phyloP scores from a whole-genome alignment of 2,797 vertebrate genomes.

The Melanotaenia trifasciata region DNA sequence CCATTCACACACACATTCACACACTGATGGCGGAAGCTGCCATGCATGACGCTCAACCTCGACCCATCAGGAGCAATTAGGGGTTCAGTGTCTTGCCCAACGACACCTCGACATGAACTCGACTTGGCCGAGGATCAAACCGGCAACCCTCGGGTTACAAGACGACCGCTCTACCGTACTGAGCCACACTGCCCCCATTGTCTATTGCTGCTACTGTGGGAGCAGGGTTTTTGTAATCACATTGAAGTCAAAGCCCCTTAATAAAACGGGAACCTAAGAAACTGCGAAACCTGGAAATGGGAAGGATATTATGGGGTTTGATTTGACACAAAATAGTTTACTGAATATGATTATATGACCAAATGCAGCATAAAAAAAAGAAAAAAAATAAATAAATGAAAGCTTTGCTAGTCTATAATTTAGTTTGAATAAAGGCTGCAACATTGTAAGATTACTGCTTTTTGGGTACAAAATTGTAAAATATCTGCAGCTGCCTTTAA shows the following conservation, averaged over 20 bases:
- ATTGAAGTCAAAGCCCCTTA: slow-evolving; percentile 36
- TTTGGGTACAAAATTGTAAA: background rate
- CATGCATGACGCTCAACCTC: too few relatives aligned
- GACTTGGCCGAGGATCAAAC: too few relatives aligned
- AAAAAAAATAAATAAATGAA: too few relatives aligned
- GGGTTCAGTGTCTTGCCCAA: too few relatives aligned
- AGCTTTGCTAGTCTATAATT: background rate
- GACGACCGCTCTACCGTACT: too few relatives aligned
- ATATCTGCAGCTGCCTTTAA: background rate
- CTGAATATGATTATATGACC: background rate
- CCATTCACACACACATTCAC: too few relatives aligned
- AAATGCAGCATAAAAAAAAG: background rate
- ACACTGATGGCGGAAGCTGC: too few relatives aligned
- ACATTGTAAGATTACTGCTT: too few relatives aligned
- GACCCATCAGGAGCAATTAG: too few relatives aligned
- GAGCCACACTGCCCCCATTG: background rate
- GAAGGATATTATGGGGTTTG: slow-evolving; percentile 19
- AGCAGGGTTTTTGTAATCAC: slow-evolving; percentile 51
- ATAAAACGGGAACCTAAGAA: slow-evolving; percentile 33
- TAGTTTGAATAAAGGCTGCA: too few relatives aligned
- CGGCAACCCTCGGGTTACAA: too few relatives aligned
- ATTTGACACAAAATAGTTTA: background rate
- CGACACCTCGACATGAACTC: too few relatives aligned
- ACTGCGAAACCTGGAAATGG: slow-evolving; percentile 26
- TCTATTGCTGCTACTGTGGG: slow-evolving; percentile 48